phyloP scores from a whole-genome alignment of 2,113 vertebrate species.

The Rhynchopsitta pachyrhyncha region DNA sequence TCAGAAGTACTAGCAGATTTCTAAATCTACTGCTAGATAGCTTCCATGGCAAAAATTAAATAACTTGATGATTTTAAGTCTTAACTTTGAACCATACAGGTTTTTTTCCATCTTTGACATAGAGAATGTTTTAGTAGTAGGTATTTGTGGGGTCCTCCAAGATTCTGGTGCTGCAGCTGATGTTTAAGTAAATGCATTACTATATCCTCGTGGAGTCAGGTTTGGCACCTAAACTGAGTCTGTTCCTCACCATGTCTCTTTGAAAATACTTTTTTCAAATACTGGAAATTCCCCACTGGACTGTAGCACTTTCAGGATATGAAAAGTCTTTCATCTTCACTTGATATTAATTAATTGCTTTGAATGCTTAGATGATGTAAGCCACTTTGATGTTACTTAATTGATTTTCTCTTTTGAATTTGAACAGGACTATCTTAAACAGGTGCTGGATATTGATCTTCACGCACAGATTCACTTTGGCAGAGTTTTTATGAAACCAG shows the following conservation, averaged over 20 bases:
- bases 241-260: not conserved
- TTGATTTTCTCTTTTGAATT: slow-evolving; percentile 38
- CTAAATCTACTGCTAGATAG: not conserved
- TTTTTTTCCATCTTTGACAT: not conserved
- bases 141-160: not conserved
- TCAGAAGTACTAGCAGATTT: not conserved
- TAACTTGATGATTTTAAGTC: not conserved
- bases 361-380: slow-evolving; percentile 26
- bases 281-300: not conserved
- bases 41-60: not conserved
- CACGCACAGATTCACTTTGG: slow-evolving; percentile 99
- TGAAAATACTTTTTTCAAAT: not conserved
- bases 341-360: slow-evolving; percentile 21
- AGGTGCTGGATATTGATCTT: slow-evolving; percentile 99
- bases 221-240: slow-evolving; percentile 20
- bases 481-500: slow-evolving; percentile 99
- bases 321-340: not conserved
- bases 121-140: not conserved
- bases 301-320: not conserved
- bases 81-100: not conserved
- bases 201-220: not conserved
- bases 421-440: slow-evolving; percentile 97
- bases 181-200: not conserved
- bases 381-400: slow-evolving; percentile 36
- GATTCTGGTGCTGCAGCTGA: not conserved